Percentiles rank a stretch among this genome's conserved stretches.
Evolutionary conservation across 2,888 invertebrate species (phyloP).

Genomic region (Machimus atricapillus): DNA sequence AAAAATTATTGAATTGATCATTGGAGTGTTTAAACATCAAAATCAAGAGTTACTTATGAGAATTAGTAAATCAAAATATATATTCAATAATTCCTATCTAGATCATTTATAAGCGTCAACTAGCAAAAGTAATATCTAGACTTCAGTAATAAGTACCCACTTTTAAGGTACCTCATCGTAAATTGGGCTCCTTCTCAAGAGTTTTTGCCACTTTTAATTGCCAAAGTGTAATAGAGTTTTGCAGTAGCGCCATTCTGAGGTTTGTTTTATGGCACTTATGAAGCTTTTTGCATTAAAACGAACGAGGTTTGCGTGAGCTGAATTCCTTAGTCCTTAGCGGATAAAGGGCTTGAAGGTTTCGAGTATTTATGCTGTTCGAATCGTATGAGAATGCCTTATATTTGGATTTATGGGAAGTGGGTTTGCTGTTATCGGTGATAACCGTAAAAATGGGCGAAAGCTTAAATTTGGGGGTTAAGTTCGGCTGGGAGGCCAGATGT

Average conservation of each 20-base stretch:
- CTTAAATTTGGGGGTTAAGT: not conserved
- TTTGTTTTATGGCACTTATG: slow-evolving; percentile 24
- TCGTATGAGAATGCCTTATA: slow-evolving; percentile 10
- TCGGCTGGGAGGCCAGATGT: not conserved
- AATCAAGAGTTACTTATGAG: too few species aligned
- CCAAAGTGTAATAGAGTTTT: slow-evolving; percentile 28
- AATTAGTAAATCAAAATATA: too few species aligned
- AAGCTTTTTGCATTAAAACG: slow-evolving; percentile 21
- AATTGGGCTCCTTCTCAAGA: not conserved
- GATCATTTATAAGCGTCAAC: not conserved
- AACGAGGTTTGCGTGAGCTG: slow-evolving; percentile 27
- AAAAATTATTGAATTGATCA: too few species aligned
- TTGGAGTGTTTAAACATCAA: too few species aligned
- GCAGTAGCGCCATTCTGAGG: not conserved
- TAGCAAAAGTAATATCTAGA: not conserved
- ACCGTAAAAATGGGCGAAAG: slow-evolving; percentile 26
- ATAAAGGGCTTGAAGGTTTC: not conserved
- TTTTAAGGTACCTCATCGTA: not conserved
- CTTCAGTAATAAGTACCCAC: not conserved
- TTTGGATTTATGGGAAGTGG: slow-evolving; percentile 18
- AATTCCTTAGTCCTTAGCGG: not conserved
- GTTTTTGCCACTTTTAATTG: slow-evolving; percentile 21
- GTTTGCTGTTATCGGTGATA: slow-evolving; percentile 1
- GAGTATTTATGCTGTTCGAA: not conserved
- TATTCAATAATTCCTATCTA: too few species aligned